A percentile compares a stretch with the other conserved stretches of the same genome.
Evolutionary conservation across 2,797 vertebrate species (phyloP).

Genomic region (Crax fasciolata): DNA sequence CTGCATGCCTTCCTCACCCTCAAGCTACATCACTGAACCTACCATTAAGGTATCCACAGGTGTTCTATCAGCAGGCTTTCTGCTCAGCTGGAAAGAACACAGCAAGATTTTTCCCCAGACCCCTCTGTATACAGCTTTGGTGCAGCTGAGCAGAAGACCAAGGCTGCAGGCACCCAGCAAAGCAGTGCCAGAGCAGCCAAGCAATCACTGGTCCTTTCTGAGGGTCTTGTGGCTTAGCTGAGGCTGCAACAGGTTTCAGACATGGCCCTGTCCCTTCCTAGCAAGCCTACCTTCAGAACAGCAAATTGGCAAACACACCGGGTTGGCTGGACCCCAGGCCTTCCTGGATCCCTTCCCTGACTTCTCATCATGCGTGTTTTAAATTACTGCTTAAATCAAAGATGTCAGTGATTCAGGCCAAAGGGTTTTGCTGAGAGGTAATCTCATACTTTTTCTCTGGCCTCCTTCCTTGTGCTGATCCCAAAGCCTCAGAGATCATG

Average conservation of each 20-base stretch:
- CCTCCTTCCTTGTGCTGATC: conserved; percentile 52
- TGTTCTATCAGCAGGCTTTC: background rate
- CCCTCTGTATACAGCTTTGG: background rate
- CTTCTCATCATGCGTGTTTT: conserved; percentile 75
- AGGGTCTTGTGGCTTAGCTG: conserved; percentile 20
- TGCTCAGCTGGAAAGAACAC: background rate
- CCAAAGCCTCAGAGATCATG: conserved; percentile 34
- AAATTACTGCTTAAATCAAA: conserved; percentile 77
- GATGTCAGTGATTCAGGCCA: conserved; percentile 76
- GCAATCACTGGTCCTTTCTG: background rate
- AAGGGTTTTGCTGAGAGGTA: conserved; percentile 73
- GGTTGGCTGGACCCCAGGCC: conserved; percentile 70
- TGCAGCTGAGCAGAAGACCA: background rate
- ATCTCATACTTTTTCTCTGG: conserved; percentile 70
- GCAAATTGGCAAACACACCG: conserved; percentile 52
- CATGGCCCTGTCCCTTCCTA: conserved; percentile 45
- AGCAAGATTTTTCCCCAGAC: background rate
- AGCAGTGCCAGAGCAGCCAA: background rate
- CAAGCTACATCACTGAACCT: background rate
- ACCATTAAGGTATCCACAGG: rapidly evolving
- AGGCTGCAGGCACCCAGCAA: background rate
- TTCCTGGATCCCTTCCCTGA: conserved; percentile 73
- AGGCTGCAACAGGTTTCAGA: conserved; percentile 37
- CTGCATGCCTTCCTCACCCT: background rate
- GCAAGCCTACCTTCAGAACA: conserved; percentile 53